Base-by-base conservation (phyloP, 2,888 invertebrate species). In the Pharmacophagus antenor region DNA sequence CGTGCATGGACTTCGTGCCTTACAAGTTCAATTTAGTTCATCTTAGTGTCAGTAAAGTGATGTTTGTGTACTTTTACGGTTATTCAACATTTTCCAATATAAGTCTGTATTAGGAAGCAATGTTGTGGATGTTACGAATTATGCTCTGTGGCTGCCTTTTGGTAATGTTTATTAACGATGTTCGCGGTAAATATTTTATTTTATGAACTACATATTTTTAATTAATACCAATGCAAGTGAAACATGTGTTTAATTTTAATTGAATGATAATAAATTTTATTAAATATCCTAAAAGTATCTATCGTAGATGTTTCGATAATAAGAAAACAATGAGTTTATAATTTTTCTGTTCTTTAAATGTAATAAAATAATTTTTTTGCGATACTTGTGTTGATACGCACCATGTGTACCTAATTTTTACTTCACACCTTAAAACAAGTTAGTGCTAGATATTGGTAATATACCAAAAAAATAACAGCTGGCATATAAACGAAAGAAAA, bases 111-210 rank as follows among this genome's bases (percentile, higher is more conserved):
- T n/a, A n/a, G n/a, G n/a, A n/a, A n/a, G n/a, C n/a, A 37, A 37
- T 37, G 37, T n/a, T 37, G 5, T n/a, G 37, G 20, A 44, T 44
- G 42, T 18, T 44, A 18, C 42, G 18, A 18, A 44, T 44, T 18
- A 44, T 44, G 18, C 17, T 44, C n/a, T 44, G 42, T n/a, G 18
- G 25, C 23, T 23, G 25, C 17, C 23, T 48, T 12, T 53, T 42
- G 42, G 42, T 17, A 7, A 18, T 18, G 18, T 18, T 44, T 8
- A 18, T 44, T 44, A 8, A n/a, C 17, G 2, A 6, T 44, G 10
- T 44, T 18, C 6, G 17, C 18, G 42, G 42, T 44, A 44, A 44
- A 4, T 42, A 7, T 42, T 42, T 42, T 41, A 41, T 18, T 44
- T 44, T 44, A 18, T 44, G 17, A 37, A 37, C 10, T 5, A 12